These are phyloP conservation scores for Eumeta japonica DNA, from an alignment of 1,140 invertebrate species.

Conservation along the genomic window DNA sequence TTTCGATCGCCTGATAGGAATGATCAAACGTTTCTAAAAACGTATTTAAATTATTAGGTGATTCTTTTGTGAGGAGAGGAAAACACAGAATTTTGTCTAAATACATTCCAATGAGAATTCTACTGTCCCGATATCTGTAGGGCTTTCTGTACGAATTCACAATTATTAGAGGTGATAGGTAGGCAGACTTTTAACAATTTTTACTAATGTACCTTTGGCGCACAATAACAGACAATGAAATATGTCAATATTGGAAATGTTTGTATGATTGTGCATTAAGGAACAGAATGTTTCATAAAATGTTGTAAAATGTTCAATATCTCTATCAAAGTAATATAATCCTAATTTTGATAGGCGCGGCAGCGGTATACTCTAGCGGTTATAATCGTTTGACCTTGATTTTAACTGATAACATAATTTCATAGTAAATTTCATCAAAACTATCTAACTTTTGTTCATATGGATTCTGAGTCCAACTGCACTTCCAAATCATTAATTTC, in stretches of 20 bases:
- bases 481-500: too few relatives aligned
- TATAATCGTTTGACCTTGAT: too few relatives aligned
- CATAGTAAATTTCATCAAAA: too few relatives aligned
- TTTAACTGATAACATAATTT: too few relatives aligned
- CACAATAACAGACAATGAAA: conserved; percentile 3
- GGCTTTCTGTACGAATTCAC: neutral
- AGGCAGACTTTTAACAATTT: conserved; percentile 1
- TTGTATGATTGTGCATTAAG: conserved; percentile 1
- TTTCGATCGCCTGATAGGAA: neutral
- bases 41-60: neutral
- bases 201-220: neutral
- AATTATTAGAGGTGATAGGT: neutral
- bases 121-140: neutral
- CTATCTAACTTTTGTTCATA: too few relatives aligned
- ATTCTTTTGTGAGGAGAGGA: neutral
- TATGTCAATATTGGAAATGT: conserved; percentile 3
- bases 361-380: too few relatives aligned
- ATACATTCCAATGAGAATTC: neutral
- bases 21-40: neutral
- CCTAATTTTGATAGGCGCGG: conserved; percentile 3
- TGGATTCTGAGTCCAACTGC: too few relatives aligned
- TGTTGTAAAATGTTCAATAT: conserved; percentile 3
- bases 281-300: conserved; percentile 5
- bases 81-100: neutral
- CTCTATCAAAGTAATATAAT: conserved; percentile 4